Evolutionary conservation across 23 tunicate genomes (phyloP), one percentile per base, ranked within the genome.

Genomic region (Styela plicata): DNA sequence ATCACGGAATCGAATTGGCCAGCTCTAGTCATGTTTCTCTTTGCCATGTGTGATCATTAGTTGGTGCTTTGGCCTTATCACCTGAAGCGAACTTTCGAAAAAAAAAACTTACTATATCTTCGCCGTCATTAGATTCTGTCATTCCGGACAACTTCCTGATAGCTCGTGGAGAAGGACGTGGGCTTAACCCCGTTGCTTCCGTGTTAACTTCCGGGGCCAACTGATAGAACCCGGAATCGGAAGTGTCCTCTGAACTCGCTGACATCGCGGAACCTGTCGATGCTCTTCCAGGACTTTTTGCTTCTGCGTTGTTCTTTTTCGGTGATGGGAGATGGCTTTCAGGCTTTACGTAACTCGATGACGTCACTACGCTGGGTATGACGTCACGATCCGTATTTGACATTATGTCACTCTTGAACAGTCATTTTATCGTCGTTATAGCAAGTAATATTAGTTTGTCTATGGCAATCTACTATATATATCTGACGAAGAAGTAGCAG

Each of bases 71-170:
- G n/a, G n/a, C n/a, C n/a, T n/a, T n/a, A n/a, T n/a, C n/a, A n/a
- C n/a, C n/a, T n/a, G n/a, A n/a, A n/a, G n/a, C n/a, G n/a, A n/a
- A n/a, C n/a, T n/a, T n/a, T n/a, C n/a, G n/a, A n/a, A n/a, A n/a
- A n/a, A n/a, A n/a, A n/a, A n/a, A 32, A 76, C 81, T 76, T 44
- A 76, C 81, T 33, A 76, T 76, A 76, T 76, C 81, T 76, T 76
- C 81, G 10, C 2, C 81, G 31, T 76, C 81, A 20, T 36, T 76
- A 1, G 66, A 76, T 52, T 76, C 81, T 13, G 81, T 76, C 81
- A 76, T 76, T 53, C 37, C 30, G 0, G 81, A 76, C 31, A 52
- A 25, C 44, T 65, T 1, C 44, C 81, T 36, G 17, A 44, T 53
- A 7, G 66, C 64, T 27, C 81, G 36, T 27, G 64, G 66, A 22